phyloP scores from a whole-genome alignment of 92 coral and sea anemone species.

The Porites lobata region DNA sequence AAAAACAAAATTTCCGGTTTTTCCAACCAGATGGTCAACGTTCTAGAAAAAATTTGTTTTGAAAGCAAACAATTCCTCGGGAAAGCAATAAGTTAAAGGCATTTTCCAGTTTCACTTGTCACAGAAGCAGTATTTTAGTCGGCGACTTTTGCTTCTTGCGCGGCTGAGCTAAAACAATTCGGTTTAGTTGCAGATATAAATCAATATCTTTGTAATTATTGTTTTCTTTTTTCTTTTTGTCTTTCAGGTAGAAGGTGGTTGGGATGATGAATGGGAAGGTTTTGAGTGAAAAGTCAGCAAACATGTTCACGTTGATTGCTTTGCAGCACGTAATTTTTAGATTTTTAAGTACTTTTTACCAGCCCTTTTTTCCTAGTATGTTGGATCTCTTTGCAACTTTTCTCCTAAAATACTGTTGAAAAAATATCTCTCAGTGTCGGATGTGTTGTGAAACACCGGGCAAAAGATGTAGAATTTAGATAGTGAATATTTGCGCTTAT shows the following conservation, averaged over 20 bases:
- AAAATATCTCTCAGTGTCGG: no score
- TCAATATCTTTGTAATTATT: neutral
- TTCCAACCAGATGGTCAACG: no score
- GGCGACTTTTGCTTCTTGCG: no score
- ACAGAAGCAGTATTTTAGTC: no score
- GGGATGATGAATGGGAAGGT: conserved; percentile 82
- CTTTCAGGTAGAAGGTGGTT: conserved; percentile 84
- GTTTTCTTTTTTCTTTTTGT: conserved; percentile 8
- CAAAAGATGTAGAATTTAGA: no score
- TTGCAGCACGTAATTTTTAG: neutral
- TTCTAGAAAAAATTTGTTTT: no score
- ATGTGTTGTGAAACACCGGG: no score
- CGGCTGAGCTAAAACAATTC: neutral
- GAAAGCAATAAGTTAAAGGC: no score
- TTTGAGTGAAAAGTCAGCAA: conserved; percentile 48
- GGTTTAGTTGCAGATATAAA: neutral
- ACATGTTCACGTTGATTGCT: neutral
- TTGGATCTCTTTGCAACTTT: neutral
- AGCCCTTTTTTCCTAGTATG: neutral
- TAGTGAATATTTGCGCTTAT: no score
- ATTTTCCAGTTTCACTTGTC: no score
- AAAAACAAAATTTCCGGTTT: no score
- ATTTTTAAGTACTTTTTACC: neutral
- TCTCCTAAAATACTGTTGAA: neutral
- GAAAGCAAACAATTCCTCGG: no score